phyloP scores from a whole-genome alignment of 1,140 invertebrate species.

The Leptinotarsa undecemlineata region DNA sequence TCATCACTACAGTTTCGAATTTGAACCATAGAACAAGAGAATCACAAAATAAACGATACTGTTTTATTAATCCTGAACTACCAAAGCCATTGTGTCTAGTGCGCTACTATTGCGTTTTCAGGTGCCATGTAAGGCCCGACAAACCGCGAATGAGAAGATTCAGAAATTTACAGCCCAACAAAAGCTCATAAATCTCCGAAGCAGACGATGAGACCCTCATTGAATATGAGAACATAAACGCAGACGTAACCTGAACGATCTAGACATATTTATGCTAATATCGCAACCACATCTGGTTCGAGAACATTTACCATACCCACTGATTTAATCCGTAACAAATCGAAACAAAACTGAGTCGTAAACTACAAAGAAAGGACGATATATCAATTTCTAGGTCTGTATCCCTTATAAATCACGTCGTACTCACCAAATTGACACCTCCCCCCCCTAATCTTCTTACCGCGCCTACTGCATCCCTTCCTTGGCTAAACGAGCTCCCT shows the following conservation, averaged over 20 bases:
- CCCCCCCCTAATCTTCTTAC: slow-evolving; percentile 15
- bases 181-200: slow-evolving; percentile 11
- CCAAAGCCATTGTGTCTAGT: not conserved
- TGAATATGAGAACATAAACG: slow-evolving; percentile 27
- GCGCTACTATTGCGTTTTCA: not conserved
- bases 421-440: slow-evolving; percentile 46
- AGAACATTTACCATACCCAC: slow-evolving; percentile 25
- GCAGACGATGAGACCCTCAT: slow-evolving; percentile 19
- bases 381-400: slow-evolving; percentile 36
- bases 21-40: no score
- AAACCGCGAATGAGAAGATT: not conserved
- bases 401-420: slow-evolving; percentile 41
- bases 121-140: not conserved
- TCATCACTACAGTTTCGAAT: no score
- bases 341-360: slow-evolving; percentile 35
- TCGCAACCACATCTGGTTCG: slow-evolving; percentile 22
- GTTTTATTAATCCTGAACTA: not conserved
- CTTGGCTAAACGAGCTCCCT: slow-evolving; percentile 20
- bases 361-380: slow-evolving; percentile 37
- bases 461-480: slow-evolving; percentile 18
- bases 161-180: not conserved
- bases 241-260: slow-evolving; percentile 30
- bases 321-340: slow-evolving; percentile 40
- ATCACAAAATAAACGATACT: no score
- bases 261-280: slow-evolving; percentile 31